Evolutionary conservation across 37 sponge, comb jelly and placozoan genomes (phyloP).

Genomic region (Aphrocallistes beatrix): DNA sequence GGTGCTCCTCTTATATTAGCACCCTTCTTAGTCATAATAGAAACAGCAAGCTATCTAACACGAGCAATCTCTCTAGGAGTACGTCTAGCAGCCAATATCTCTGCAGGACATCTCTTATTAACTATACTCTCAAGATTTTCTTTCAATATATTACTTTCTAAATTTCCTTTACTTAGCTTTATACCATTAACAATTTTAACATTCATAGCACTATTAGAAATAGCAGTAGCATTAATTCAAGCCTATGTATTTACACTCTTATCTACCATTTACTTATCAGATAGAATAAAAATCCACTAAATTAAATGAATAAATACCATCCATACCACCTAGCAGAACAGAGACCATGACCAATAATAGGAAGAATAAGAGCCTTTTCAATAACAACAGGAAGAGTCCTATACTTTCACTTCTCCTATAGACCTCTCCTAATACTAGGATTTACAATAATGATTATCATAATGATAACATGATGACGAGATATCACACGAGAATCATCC

Average conservation of each 20-base stretch:
- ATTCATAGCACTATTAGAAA: constrained; percentile 53
- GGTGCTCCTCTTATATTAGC: constrained; percentile 52
- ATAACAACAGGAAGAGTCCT: constrained; percentile 48
- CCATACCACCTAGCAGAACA: constrained; percentile 72
- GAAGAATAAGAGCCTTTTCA: constrained; percentile 54
- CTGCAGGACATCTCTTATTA: constrained; percentile 72
- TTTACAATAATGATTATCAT: constrained; percentile 36
- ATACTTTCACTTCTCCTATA: constrained; percentile 61
- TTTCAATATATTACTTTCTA: constrained; percentile 46
- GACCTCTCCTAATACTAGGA: constrained; percentile 45
- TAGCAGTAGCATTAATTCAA: constrained; percentile 61
- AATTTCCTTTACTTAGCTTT: constrained; percentile 29
- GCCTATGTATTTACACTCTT: constrained; percentile 64
- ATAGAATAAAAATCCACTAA: constrained; percentile 50
- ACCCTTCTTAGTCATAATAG: constrained; percentile 43
- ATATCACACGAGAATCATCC: constrained; percentile 57
- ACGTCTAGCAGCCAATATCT: constrained; percentile 57
- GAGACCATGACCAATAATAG: constrained; percentile 63
- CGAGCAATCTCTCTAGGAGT: constrained; percentile 58
- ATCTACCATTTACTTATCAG: constrained; percentile 53
- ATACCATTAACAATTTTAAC: constrained; percentile 37
- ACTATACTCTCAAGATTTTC: constrained; percentile 63
- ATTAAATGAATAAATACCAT: constrained; percentile 27
- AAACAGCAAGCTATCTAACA: constrained; percentile 48
- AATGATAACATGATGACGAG: constrained; percentile 64